Base-by-base conservation (phyloP, 2,113 vertebrate genomes). In the Nothobranchius furzeri region DNA sequence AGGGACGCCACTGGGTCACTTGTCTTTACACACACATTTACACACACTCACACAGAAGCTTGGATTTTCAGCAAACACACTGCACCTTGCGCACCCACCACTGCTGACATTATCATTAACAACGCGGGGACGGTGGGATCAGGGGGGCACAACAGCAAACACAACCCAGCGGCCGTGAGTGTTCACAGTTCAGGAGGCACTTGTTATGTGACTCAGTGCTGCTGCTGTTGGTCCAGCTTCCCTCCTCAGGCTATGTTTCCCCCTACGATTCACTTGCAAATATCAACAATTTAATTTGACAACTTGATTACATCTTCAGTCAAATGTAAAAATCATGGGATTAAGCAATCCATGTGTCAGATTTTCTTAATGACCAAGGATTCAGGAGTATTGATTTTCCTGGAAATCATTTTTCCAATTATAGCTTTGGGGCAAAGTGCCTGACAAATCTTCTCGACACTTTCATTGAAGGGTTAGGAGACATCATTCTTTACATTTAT, bases 1-100 rank as follows among this genome's bases (percentile, higher is more conserved):
- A 70, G 90, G 87, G 86, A 84, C 80, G 76, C 75, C 83, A 68
- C 58, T 73, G 90, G 88, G 88, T 90, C 90, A 88, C 73, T 78
- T 68, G 64, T 83, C 81, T 75, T 79, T 72, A 63, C 45, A 36
- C 65, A 70, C 61, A 65, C 56, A 60, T 43, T 47, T 57, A 60
- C 63, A 73, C 17, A 17, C 7, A 40, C 9, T 5, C 37, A 40
- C 9, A 9, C 37, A 40, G 20, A 20, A 20, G 20, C 20, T 20
- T 20, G 20, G 20, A 71, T 20, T 60, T 60, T 76, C 70, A 59
- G 54, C 61, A 69, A 64, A 51, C 58, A 58, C 60, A 15, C 63
- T 61, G 52, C 64, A 57, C 62, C 72, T 59, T 25, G 45, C 73
- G 62, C 77, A 68, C 66, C 75, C 56, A 40, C 82, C 77, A 75